A percentile compares a stretch with the other conserved stretches of the same genome.
Conservation (phyloP, 92 coral and sea anemone genomes). For the Desmophyllum pertusum region DNA sequence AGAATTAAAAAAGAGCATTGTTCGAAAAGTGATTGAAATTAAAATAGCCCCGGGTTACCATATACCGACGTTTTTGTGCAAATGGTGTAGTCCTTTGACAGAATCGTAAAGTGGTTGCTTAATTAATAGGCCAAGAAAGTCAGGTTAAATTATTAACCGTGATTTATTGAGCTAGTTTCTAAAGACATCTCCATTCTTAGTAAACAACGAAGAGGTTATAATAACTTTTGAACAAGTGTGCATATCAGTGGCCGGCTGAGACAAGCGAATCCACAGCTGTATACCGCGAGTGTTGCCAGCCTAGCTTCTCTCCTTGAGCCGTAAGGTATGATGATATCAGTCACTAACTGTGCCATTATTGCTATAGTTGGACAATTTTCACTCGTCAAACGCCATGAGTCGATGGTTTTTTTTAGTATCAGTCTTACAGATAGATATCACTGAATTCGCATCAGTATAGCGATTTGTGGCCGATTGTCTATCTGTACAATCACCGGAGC, state of each 20-base stretch:
- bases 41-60: conserved; percentile 26
- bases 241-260: neutral
- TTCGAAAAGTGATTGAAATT: conserved; percentile 24
- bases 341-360: neutral
- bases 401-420: neutral
- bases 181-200: neutral
- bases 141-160: neutral
- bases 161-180: neutral
- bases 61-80: neutral
- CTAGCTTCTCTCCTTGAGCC: conserved; percentile 16
- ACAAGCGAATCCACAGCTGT: neutral
- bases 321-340: neutral
- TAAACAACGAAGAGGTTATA: neutral
- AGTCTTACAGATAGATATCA: neutral
- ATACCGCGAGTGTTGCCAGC: conserved; percentile 7
- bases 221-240: neutral
- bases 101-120: neutral
- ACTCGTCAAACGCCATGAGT: neutral
- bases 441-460: neutral
- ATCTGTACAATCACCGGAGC: neutral
- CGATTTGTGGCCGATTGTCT: conserved; percentile 7
- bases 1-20: conserved; percentile 28
- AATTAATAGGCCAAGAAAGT: neutral
- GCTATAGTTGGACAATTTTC: conserved; percentile 2
- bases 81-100: neutral